phyloP scores from a whole-genome alignment of 1,140 invertebrate genomes.

The Hylaeus anthracinus region DNA sequence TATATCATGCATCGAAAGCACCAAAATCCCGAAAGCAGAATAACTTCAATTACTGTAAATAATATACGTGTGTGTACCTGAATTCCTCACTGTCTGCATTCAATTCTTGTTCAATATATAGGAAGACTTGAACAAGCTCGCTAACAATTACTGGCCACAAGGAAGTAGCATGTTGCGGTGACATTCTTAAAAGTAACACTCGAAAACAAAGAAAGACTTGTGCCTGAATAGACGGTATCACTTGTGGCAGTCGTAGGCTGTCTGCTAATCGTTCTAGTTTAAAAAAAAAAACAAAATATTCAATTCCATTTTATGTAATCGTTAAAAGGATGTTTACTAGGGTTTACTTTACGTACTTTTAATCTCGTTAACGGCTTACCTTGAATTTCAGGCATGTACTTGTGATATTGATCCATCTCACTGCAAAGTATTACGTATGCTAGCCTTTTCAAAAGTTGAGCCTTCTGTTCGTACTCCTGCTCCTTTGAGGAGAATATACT shows the following conservation, averaged over 20 bases:
- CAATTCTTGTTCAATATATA: conserved; percentile 94
- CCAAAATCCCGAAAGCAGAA: conserved; percentile 48
- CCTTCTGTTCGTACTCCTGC: conserved; percentile 94
- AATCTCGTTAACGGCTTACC: conserved; percentile 80
- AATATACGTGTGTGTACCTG: conserved; percentile 81
- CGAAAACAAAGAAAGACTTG: conserved; percentile 96
- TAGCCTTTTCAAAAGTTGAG: conserved; percentile 92
- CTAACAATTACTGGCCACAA: conserved; percentile 97
- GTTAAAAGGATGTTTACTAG: neutral
- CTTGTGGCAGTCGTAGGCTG: conserved; percentile 89
- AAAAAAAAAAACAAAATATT: conserved; percentile 51
- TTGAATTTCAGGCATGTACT: conserved; percentile 96
- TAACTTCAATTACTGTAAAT: neutral
- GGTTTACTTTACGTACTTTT: neutral
- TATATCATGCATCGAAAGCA: conserved; percentile 52
- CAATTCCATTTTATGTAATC: conserved; percentile 18
- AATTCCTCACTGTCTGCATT: conserved; percentile 90
- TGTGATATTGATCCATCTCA: conserved; percentile 95
- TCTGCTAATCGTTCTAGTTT: conserved; percentile 92
- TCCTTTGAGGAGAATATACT: conserved; percentile 91
- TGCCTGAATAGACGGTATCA: conserved; percentile 91
- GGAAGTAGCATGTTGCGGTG: conserved; percentile 92
- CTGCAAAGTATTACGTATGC: conserved; percentile 96
- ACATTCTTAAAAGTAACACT: conserved; percentile 93
- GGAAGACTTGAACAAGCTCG: conserved; percentile 95